These are phyloP conservation scores for Stigmatopora nigra DNA, from an alignment of 2,113 vertebrate genomes.

Conservation along the genomic window DNA sequence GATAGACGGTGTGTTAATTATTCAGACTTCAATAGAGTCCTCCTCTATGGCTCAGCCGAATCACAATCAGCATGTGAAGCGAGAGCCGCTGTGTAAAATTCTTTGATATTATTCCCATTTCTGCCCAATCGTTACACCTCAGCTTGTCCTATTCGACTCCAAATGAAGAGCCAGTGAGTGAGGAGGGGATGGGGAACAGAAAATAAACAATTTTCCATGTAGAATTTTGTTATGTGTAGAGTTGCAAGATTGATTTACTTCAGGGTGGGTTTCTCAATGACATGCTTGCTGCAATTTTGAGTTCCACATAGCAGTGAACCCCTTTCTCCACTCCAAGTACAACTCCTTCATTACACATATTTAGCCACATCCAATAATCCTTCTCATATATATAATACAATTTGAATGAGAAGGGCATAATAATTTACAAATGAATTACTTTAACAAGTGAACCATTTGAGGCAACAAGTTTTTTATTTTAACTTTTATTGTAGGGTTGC, in stretches of 20 bases:
- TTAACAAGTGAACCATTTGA: not conserved
- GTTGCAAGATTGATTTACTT: slow-evolving; percentile 18
- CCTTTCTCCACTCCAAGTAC: not conserved
- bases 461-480: not conserved
- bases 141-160: slow-evolving; percentile 28
- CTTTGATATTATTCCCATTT: slow-evolving; percentile 38
- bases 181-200: slow-evolving; percentile 30
- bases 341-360: slow-evolving; percentile 3
- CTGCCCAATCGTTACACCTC: slow-evolving; percentile 27
- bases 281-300: slow-evolving; percentile 17
- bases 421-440: slow-evolving; percentile 6
- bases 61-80: slow-evolving; percentile 27
- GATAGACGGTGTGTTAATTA: slow-evolving; percentile 12
- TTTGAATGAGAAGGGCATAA: not conserved
- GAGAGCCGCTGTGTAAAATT: slow-evolving; percentile 11
- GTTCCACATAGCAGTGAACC: slow-evolving; percentile 13
- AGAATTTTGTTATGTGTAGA: slow-evolving; percentile 37
- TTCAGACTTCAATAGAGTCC: slow-evolving; percentile 6
- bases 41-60: slow-evolving; percentile 31
- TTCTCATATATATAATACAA: not conserved
- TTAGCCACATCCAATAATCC: slow-evolving; percentile 2
- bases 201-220: slow-evolving; percentile 48
- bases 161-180: slow-evolving; percentile 39
- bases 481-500: not conserved
- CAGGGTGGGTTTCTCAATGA: slow-evolving; percentile 46